These are phyloP conservation scores for Brassicogethes aeneus DNA, from an alignment of 2,888 invertebrate genomes.

Conservation along the genomic window DNA sequence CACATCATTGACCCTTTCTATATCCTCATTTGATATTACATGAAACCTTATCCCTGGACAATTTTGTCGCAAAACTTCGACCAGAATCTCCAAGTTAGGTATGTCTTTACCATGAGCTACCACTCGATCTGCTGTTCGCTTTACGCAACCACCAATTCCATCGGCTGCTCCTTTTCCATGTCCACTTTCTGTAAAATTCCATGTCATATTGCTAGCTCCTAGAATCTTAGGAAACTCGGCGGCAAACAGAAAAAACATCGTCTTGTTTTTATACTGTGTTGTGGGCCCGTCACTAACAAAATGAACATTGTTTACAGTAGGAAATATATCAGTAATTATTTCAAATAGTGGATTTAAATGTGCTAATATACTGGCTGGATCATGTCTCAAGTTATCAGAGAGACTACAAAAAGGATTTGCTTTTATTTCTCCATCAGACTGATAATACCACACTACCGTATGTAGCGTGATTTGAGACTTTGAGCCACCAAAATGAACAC, in stretches of 20 bases:
- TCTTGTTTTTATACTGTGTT: neutral
- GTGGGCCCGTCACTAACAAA: neutral
- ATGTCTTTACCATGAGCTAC: neutral
- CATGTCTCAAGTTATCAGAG: neutral
- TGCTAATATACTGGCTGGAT: neutral
- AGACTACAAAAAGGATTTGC: neutral
- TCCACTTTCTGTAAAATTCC: neutral
- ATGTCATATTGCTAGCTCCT: neutral
- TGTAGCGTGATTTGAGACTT: slow-evolving; percentile 5
- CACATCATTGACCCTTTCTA: no score
- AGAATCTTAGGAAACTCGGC: neutral
- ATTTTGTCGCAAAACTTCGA: no score
- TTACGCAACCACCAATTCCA: slow-evolving; percentile 8
- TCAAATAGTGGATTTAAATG: neutral
- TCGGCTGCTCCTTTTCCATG: neutral
- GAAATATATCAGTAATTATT: neutral
- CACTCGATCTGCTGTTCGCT: slow-evolving; percentile 1
- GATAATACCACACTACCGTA: slow-evolving; percentile 2
- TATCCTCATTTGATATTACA: no score
- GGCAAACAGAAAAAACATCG: neutral
- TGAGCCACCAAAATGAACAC: slow-evolving; percentile 2
- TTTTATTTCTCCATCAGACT: neutral
- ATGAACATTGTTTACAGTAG: neutral
- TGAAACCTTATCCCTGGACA: no score
- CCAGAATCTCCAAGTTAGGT: no score